Evolutionary conservation across 2,888 invertebrate species (phyloP), one percentile per base, ranked within the genome.

Genomic region (Agrypnus murinus): DNA sequence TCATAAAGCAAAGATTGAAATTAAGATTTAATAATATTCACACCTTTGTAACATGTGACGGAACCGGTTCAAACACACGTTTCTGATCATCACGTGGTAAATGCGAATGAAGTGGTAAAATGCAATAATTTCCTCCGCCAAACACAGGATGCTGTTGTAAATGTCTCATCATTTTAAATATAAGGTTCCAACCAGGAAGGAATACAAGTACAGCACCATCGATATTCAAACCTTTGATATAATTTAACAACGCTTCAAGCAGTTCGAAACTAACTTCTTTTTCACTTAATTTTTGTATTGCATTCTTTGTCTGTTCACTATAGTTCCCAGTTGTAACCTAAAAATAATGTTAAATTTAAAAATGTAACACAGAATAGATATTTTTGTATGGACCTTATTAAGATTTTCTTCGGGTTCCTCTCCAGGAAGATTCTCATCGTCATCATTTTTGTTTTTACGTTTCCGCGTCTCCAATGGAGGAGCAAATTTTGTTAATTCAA

Each of bases 41-140:
- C n/a, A 93, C 93, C 89, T 98, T 98, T 1, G 93, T 96, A 5
- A 97, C 91, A 5, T 93, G 92, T 0, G 89, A 87, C 0, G 96
- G 94, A 0, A 96, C 95, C 0, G 93, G 91, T 31, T 96, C 91
- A 84, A 99, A 99, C 8, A 99, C 98, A 81, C 90, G 92, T 73
- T 94, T 92, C 86, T 99, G 99, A 82, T 99, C 99, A 74, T 97
- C 97, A 48, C 97, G 89, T 0, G 99, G 98, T 75, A 99, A 91
- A 86, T 98, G 98, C 1, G 98, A 98, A 85, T 99, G 99, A n/a
- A 99, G 88, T 0, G 99, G 99, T 73, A 99, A 87, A 63, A 99
- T 92, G 1, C 91, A 85, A 82, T 93, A 98, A 31, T 88, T 86
- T 0, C 87, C 82, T 2, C 89, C 86, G 38, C 92, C 91, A 74